Conservation (phyloP, 1,140 invertebrate species). For the Dryas iulia region DNA sequence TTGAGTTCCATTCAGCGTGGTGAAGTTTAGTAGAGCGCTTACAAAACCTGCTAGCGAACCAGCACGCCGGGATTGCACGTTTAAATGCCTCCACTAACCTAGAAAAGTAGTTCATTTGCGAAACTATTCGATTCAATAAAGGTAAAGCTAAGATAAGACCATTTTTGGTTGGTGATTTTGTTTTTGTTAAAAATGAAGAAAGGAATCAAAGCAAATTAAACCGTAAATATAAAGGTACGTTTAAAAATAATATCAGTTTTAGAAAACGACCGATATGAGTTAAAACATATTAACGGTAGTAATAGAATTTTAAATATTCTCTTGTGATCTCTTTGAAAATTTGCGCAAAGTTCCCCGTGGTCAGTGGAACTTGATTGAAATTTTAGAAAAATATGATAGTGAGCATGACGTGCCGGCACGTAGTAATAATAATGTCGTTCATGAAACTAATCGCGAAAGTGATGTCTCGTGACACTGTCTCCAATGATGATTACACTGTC, state of each 20-base stretch:
- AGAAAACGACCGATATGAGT: slow-evolving; percentile 7
- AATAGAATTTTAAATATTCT: slow-evolving; percentile 7
- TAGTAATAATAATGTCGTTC: too few species aligned
- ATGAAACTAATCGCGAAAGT: too few species aligned
- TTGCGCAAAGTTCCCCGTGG: neutral
- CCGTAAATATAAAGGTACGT: slow-evolving; percentile 5
- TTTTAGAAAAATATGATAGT: too few species aligned
- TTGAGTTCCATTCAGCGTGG: too few species aligned
- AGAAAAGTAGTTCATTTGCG: neutral
- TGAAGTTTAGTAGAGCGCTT: too few species aligned
- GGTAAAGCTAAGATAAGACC: neutral
- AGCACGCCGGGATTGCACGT: too few species aligned
- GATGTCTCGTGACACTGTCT: too few species aligned
- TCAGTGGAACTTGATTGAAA: neutral
- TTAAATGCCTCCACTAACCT: too few species aligned
- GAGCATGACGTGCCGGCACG: too few species aligned
- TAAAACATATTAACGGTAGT: neutral
- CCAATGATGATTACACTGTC: too few species aligned
- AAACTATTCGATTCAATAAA: neutral
- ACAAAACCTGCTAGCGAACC: too few species aligned
- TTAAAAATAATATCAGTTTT: neutral
- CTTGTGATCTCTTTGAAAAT: too few species aligned
- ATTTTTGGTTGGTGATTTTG: slow-evolving; percentile 1
- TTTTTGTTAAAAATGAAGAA: slow-evolving; percentile 1
- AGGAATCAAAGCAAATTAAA: slow-evolving; percentile 12